These are phyloP conservation scores for Aldabrachelys gigantea DNA, from an alignment of 2,113 vertebrate genomes.

Conservation along the genomic window DNA sequence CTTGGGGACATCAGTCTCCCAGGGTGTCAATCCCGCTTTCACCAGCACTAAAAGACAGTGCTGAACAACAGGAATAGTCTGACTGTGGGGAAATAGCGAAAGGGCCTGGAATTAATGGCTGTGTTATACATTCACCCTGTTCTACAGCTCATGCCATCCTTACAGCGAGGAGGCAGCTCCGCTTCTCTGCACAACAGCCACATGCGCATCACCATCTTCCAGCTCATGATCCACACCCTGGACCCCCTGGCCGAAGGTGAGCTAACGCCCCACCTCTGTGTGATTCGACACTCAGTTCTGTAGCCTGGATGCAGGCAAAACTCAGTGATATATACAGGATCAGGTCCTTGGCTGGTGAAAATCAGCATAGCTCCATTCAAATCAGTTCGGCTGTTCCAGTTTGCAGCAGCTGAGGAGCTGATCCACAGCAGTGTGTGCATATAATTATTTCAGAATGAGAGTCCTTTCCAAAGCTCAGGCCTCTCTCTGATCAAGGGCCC, in stretches of 20 bases:
- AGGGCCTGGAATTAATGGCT: slow-evolving; percentile 9
- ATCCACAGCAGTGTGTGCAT: background rate
- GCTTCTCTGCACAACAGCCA: slow-evolving; percentile 95
- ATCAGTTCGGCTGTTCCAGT: background rate
- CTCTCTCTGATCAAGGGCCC: background rate
- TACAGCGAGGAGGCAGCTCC: slow-evolving; percentile 90
- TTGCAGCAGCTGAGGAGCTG: background rate
- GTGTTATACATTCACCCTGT: slow-evolving; percentile 47
- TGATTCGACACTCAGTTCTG: background rate
- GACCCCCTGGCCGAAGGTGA: slow-evolving; percentile 93
- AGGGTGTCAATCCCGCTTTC: background rate
- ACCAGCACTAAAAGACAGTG: background rate
- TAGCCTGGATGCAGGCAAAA: background rate
- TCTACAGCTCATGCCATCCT: slow-evolving; percentile 82
- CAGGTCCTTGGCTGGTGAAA: background rate
- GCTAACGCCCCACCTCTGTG: slow-evolving; percentile 21
- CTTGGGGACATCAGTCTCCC: background rate
- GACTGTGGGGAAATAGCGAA: background rate
- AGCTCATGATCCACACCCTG: slow-evolving; percentile 94
- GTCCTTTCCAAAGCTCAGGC: background rate
- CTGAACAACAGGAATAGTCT: background rate
- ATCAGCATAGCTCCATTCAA: background rate
- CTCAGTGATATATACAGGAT: background rate
- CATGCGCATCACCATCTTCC: slow-evolving; percentile 92
- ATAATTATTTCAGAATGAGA: background rate